A percentile compares a stretch with the other conserved stretches of the same genome.
phyloP scores from a whole-genome alignment of 2,888 invertebrate species.

The Nomada goodeniana region DNA sequence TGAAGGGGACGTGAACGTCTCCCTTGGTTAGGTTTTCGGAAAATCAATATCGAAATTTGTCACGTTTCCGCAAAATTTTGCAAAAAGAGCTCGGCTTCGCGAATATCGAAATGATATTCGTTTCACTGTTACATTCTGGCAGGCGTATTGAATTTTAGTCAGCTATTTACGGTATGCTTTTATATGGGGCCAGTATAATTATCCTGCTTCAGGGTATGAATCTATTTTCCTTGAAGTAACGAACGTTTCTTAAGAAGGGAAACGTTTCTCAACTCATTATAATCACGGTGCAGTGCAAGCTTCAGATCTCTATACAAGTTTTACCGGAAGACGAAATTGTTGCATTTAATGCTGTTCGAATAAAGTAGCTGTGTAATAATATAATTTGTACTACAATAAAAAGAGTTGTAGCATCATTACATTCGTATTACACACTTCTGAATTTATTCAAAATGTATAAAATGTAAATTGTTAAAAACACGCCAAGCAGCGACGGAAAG shows the following conservation, averaged over 20 bases:
- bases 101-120: not conserved
- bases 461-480: not conserved
- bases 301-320: too few species aligned
- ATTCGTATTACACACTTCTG: too few species aligned
- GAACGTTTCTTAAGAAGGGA: too few species aligned
- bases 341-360: not conserved
- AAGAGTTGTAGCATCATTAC: not conserved
- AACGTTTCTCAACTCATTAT: too few species aligned
- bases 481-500: not conserved
- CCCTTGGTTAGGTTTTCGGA: not conserved
- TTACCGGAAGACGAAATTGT: not conserved
- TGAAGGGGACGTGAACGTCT: not conserved
- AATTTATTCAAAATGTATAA: not conserved
- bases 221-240: too few species aligned
- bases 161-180: not conserved
- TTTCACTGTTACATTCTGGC: not conserved
- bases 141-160: not conserved
- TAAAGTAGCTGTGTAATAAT: not conserved
- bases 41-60: constrained; percentile 39
- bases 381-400: not conserved
- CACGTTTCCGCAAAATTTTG: not conserved
- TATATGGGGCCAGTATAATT: not conserved
- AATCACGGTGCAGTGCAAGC: too few species aligned
- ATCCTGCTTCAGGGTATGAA: not conserved
- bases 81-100: not conserved